Evolutionary conservation across 2,113 vertebrate species (phyloP).

Genomic region (Dipodomys spectabilis): DNA sequence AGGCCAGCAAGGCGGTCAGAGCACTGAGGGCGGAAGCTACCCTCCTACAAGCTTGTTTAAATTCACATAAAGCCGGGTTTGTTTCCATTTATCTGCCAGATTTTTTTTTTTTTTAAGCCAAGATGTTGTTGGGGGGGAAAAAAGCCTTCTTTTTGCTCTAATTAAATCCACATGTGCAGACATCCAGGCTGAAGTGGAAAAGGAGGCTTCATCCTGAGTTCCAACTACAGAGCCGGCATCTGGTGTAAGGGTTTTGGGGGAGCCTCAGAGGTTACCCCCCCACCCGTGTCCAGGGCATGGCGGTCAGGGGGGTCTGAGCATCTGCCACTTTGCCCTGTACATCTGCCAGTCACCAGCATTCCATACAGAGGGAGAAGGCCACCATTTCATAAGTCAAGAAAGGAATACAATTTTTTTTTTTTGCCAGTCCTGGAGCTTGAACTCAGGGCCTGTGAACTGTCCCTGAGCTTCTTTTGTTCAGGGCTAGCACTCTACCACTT

Average conservation of each 20-base stretch:
- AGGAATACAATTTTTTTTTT: no score
- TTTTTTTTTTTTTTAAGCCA: conserved; percentile 63
- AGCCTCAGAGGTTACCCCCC: neutral
- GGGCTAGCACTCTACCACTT: no score
- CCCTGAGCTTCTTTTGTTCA: no score
- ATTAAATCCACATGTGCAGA: conserved; percentile 73
- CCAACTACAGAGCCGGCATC: neutral
- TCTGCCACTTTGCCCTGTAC: neutral
- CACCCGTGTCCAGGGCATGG: neutral
- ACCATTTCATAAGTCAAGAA: no score
- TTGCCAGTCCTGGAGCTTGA: no score
- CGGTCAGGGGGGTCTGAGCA: neutral
- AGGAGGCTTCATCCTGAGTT: conserved; percentile 30
- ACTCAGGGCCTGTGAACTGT: no score
- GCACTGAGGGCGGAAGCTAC: conserved; percentile 1
- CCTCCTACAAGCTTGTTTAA: conserved; percentile 43
- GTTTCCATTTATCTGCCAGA: conserved; percentile 79
- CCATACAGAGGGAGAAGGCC: neutral
- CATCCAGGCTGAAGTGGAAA: conserved; percentile 4
- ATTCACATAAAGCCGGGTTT: conserved; percentile 79
- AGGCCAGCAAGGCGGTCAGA: neutral
- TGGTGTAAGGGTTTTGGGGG: neutral
- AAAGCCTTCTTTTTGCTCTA: conserved; percentile 63
- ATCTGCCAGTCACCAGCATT: neutral
- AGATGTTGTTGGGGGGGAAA: conserved; percentile 75